These are phyloP conservation scores for Tauraco hartlaubi DNA, from an alignment of 2,797 vertebrate species.

Conservation along the genomic window DNA sequence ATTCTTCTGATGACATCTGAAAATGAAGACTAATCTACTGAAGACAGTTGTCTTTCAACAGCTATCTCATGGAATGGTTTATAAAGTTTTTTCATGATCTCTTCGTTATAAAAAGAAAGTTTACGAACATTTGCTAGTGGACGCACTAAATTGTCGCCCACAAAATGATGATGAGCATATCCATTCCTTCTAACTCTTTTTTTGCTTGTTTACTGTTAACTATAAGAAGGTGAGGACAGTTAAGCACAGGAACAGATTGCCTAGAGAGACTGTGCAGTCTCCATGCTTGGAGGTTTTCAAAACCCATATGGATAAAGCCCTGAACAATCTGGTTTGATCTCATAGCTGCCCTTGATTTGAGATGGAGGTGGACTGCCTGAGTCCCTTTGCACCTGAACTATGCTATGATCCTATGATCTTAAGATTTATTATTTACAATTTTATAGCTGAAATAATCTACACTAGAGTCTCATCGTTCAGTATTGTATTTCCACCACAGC, in stretches of 20 bases:
- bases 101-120: background rate
- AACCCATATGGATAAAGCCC: background rate
- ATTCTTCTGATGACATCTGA: background rate
- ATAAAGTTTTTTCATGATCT: background rate
- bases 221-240: background rate
- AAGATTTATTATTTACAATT: background rate
- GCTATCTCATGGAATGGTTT: background rate
- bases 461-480: background rate
- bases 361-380: background rate
- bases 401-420: background rate
- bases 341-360: background rate
- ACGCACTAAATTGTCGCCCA: background rate
- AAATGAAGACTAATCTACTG: background rate
- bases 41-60: background rate
- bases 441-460: background rate
- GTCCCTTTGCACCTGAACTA: background rate
- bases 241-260: background rate
- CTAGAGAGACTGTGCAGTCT: accelerated
- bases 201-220: background rate
- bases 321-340: background rate
- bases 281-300: background rate
- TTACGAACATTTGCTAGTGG: background rate
- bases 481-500: background rate
- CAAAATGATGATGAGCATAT: background rate
- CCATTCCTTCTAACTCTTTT: background rate